Base-by-base conservation (phyloP, 2,797 vertebrate genomes). In the Spheniscus humboldti region DNA sequence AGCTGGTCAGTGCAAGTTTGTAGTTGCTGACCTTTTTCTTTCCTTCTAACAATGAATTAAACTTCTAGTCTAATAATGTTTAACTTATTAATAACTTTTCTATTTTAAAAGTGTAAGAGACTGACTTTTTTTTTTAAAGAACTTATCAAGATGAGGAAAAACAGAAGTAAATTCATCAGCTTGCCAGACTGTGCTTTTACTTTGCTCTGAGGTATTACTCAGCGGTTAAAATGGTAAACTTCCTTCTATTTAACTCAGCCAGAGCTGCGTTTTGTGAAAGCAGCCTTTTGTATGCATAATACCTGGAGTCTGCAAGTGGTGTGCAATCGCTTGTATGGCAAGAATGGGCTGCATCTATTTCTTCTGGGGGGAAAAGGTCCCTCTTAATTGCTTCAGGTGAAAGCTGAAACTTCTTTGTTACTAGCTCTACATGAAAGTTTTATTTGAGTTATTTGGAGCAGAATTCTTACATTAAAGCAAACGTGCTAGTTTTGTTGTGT, bases 81-180 rank as follows among this genome's bases (percentile, higher is more conserved):
- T 86, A 68, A 62, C 17, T 77, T n/a, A 11, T 35, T 62, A 30
- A 43, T 6, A 67, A 20, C 24, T 60, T 88, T 25, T n/a, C 53
- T 76, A 7, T 75, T 85, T 93, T 82, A 43, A 31, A 91, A 77
- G 31, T 48, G 4, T 88, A 52, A 79, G 33, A 72, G 28, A 23
- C 15, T 23, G 31, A 11, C 7, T 60, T 33, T 23, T 35, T 73
- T 60, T 75, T 82, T 47, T 5, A 13, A 81, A 68, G 52, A 89
- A 37, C 60, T 77, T 71, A n/a, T 1, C 67, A 66, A 41, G 57
- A n/a, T 80, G 76, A 94, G 24, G 22, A 47, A 90, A 92, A 80
- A 6, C 64, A 91, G 90, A 92, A 88, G 59, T 80, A 64, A 89
- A 92, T 77, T 92, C 55, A 66, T 96, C 41, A 63, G 69, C 63